phyloP scores from a whole-genome alignment of 2,888 invertebrate species.

The Exocentrus adspersus region DNA sequence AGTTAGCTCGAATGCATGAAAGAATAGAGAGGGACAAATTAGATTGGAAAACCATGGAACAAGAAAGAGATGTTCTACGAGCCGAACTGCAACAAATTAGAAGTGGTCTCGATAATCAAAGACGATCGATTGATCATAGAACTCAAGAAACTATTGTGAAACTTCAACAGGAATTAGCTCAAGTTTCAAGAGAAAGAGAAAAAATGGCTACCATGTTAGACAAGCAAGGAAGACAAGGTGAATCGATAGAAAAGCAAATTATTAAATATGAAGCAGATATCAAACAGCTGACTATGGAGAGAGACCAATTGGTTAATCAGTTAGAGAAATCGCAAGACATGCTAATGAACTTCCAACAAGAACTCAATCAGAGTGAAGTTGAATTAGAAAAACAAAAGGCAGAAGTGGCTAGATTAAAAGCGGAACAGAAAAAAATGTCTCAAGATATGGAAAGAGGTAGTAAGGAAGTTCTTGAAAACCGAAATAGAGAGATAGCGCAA shows the following conservation, averaged over 20 bases:
- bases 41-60: conserved; percentile 76
- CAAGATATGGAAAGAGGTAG: conserved; percentile 77
- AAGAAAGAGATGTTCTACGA: conserved; percentile 77
- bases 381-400: conserved; percentile 84
- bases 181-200: conserved; percentile 71
- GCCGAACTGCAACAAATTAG: conserved; percentile 75
- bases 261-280: conserved; percentile 86
- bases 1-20: conserved; percentile 83
- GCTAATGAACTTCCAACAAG: conserved; percentile 92
- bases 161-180: conserved; percentile 76
- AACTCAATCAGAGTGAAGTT: conserved; percentile 83
- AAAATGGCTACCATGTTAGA: conserved; percentile 82
- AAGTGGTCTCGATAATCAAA: conserved; percentile 72
- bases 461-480: conserved; percentile 75
- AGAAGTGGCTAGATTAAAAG: conserved; percentile 79
- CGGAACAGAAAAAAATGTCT: conserved; percentile 75
- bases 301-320: conserved; percentile 88
- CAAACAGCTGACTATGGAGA: conserved; percentile 84
- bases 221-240: conserved; percentile 81
- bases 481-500: conserved; percentile 76
- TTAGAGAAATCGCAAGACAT: conserved; percentile 93
- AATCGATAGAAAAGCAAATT: conserved; percentile 86
- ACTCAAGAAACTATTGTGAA: conserved; percentile 78
- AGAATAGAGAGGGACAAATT: conserved; percentile 78
- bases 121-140: conserved; percentile 73